phyloP scores from a whole-genome alignment of 2,888 invertebrate genomes.

The Entomobrya proxima region DNA sequence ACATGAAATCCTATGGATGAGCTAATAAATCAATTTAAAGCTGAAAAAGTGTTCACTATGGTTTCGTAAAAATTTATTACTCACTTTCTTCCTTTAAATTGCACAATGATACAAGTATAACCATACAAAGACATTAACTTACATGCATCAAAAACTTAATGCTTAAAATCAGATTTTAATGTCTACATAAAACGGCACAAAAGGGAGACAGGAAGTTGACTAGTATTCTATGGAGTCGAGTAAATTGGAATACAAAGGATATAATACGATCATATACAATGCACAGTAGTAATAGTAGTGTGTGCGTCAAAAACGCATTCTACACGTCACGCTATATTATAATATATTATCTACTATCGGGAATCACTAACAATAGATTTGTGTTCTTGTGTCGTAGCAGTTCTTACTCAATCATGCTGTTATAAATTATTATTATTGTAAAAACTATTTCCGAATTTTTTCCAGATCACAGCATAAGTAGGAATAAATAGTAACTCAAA shows the following conservation, averaged over 20 bases:
- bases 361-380: too few relatives aligned
- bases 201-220: constrained; percentile 23
- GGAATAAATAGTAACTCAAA: constrained; percentile 27
- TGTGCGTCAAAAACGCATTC: not conserved
- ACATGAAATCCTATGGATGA: too few relatives aligned
- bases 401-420: not conserved
- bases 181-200: not conserved
- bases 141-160: too few relatives aligned
- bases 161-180: too few relatives aligned
- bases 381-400: too few relatives aligned
- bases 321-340: too few relatives aligned
- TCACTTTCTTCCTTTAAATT: not conserved
- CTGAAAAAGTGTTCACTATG: not conserved
- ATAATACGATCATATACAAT: not conserved
- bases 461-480: constrained; percentile 58
- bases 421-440: not conserved
- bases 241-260: constrained; percentile 4
- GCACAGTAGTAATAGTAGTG: not conserved
- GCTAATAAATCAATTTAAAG: not conserved
- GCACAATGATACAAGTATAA: not conserved
- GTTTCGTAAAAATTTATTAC: constrained; percentile 4
- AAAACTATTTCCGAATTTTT: constrained; percentile 35
- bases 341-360: too few relatives aligned
- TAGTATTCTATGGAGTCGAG: constrained; percentile 20
- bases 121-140: too few relatives aligned